A percentile compares a stretch with the other conserved stretches of the same genome.
Conservation (phyloP, 2,113 vertebrate species). For the Chrysemys picta region DNA sequence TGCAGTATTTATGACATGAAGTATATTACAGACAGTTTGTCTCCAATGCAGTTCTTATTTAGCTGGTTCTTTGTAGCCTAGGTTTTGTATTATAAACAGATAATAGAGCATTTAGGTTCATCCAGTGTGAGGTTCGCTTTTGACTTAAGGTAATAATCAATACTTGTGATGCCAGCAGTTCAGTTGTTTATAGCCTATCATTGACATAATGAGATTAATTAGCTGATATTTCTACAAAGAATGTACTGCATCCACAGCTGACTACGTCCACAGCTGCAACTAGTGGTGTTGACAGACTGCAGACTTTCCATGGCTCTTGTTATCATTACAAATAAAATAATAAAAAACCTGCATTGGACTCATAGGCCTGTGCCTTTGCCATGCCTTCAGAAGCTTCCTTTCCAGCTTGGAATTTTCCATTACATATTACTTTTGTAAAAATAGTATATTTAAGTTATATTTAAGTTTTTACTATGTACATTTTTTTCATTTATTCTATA, state of each 20-base stretch:
- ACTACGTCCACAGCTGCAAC: neutral
- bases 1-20: neutral
- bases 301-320: neutral
- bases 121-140: neutral
- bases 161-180: neutral
- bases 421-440: neutral
- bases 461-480: neutral
- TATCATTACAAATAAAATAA: constrained; percentile 18
- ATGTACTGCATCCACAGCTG: neutral
- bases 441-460: neutral
- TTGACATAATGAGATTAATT: constrained; percentile 39
- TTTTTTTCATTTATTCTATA: neutral
- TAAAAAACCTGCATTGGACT: neutral
- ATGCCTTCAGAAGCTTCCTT: constrained; percentile 4
- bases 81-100: constrained; percentile 31
- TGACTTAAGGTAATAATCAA: neutral
- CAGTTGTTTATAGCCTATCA: constrained; percentile 21
- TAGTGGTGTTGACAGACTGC: neutral
- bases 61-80: constrained; percentile 14
- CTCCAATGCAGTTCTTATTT: neutral
- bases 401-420: constrained; percentile 21
- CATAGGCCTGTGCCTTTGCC: neutral
- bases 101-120: neutral
- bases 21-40: neutral
- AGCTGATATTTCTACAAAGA: neutral